Percentiles rank a stretch among this genome's conserved stretches.
These are phyloP conservation scores for Anhinga anhinga DNA, from an alignment of 2,113 vertebrate genomes.

Conservation along the genomic window DNA sequence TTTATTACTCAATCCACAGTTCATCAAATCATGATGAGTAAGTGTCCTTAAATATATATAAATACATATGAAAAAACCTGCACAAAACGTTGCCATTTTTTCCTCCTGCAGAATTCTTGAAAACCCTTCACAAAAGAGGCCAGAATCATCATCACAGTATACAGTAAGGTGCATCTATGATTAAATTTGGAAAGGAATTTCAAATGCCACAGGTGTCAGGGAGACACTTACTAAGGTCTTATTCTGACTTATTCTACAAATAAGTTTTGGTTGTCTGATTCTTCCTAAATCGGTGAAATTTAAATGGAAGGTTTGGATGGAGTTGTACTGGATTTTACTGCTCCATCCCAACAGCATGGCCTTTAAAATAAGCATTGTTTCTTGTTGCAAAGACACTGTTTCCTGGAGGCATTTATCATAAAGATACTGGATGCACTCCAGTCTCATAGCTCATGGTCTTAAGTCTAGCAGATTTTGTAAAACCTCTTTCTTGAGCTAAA, in stretches of 20 bases:
- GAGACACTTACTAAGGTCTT: not conserved
- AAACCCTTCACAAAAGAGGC: not conserved
- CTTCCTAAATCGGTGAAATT: not conserved
- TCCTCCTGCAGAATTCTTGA: not conserved
- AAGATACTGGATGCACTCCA: slow-evolving; percentile 11
- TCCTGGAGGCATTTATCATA: slow-evolving; percentile 39
- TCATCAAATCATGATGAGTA: slow-evolving; percentile 37
- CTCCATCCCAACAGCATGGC: not conserved
- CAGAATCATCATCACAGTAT: not conserved
- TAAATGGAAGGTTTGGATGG: not conserved
- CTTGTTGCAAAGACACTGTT: slow-evolving; percentile 9
- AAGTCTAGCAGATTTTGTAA: slow-evolving; percentile 1
- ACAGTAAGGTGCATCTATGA: not conserved
- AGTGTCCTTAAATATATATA: not conserved
- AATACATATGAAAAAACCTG: not conserved
- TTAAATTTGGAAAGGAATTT: not conserved
- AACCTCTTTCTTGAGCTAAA: slow-evolving; percentile 6
- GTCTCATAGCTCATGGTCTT: not conserved
- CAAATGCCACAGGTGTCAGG: not conserved
- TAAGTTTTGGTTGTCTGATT: not conserved
- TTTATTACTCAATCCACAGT: slow-evolving; percentile 45
- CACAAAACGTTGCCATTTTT: not conserved
- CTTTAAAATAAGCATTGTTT: slow-evolving; percentile 1
- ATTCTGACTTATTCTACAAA: not conserved
- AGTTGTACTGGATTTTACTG: not conserved